Evolutionary conservation across 2,113 vertebrate species (phyloP).

Genomic region (Cheilinus undulatus): DNA sequence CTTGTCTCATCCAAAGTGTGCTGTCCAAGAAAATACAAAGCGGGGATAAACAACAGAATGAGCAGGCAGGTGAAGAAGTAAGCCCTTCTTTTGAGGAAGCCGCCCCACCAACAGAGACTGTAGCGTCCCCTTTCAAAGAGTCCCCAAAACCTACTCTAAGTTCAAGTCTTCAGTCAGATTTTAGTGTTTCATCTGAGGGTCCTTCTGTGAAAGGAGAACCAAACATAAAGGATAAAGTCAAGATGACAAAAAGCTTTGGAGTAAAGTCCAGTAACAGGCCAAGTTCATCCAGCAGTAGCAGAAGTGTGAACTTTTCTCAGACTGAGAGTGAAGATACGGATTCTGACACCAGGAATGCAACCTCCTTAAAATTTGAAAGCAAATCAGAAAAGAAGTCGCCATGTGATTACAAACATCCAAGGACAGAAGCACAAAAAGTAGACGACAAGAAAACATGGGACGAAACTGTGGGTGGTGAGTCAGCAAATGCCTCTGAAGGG

Average conservation of each 20-base stretch:
- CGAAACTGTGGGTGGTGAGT: slow-evolving; percentile 59
- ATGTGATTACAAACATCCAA: slow-evolving; percentile 61
- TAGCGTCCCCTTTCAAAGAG: slow-evolving; percentile 34
- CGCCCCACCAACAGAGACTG: slow-evolving; percentile 39
- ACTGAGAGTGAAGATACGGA: slow-evolving; percentile 58
- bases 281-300: slow-evolving; percentile 67
- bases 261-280: slow-evolving; percentile 45
- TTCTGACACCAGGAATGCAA: slow-evolving; percentile 45
- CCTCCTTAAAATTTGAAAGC: slow-evolving; percentile 42
- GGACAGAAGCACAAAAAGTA: slow-evolving; percentile 39
- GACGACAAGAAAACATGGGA: slow-evolving; percentile 51
- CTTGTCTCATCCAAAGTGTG: slow-evolving; percentile 90
- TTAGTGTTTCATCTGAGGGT: slow-evolving; percentile 81
- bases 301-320: slow-evolving; percentile 62
- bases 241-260: slow-evolving; percentile 42
- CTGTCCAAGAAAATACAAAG: slow-evolving; percentile 92
- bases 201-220: slow-evolving; percentile 55
- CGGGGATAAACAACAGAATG: slow-evolving; percentile 71
- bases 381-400: slow-evolving; percentile 64
- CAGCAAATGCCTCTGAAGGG: slow-evolving; percentile 66
- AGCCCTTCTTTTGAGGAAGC: slow-evolving; percentile 47
- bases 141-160: slow-evolving; percentile 55
- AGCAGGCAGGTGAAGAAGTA: slow-evolving; percentile 57
- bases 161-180: slow-evolving; percentile 82
- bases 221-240: slow-evolving; percentile 49